Evolutionary conservation across 1,140 invertebrate genomes (phyloP), one percentile per base, ranked within the genome.

Genomic region (Archivesica marissinica): DNA sequence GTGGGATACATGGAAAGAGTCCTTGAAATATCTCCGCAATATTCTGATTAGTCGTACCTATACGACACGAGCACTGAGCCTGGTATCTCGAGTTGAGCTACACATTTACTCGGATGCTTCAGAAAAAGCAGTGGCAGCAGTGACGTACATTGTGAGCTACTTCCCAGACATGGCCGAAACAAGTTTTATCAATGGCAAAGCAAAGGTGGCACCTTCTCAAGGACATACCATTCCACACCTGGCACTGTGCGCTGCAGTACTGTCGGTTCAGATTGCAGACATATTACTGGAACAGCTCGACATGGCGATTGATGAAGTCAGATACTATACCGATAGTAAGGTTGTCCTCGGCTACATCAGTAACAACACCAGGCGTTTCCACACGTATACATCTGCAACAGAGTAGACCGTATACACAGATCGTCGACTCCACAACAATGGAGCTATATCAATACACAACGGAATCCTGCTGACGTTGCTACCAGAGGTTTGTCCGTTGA

Each of bases 191-290:
- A n/a, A n/a, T n/a, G 84, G 83, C 15, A 90, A 89, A 54, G 72
- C 87, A 2, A 74, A 87, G n/a, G 52, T 89, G 28, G 76, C 89
- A 9, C 88, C 88, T 0, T 50, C 68, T 15, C 44, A 78, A 9
- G 72, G 50, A 30, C 44, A 88, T 20, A 82, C 74, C 9, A 85
- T 89, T n/a, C 89, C 85, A 15, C 25, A 68, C 9, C 30, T 87
- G 30, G 86, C 87, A 52, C 64, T 87, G 0, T 86, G 86, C 56
- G 86, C 82, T 15, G 78, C 86, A 0, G 82, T 87, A 25, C 44
- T 83, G 41, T 86, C 61, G 11, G 50, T 75, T 2, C 61, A 85
- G 54, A 38, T 87, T 25, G 74, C 75, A 25, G 44, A 88, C 41
- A 75, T 38, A 23, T 41, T 86, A 23, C 25, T 13, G 11, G 54